Evolutionary conservation across 2,888 invertebrate genomes (phyloP), one percentile per base, ranked within the genome.

Genomic region (Eumacrocentrus americanus): DNA sequence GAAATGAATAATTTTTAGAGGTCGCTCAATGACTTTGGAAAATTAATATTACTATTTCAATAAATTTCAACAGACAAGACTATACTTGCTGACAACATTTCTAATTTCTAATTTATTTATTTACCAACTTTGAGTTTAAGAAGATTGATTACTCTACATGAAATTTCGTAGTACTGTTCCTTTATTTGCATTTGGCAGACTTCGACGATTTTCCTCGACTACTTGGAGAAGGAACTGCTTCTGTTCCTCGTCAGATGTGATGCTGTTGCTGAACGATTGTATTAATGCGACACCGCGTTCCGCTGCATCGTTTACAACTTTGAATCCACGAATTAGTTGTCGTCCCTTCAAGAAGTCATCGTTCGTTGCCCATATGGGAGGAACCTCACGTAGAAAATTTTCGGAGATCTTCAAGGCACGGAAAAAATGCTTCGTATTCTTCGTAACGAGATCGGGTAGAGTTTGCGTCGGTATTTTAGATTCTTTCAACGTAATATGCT

Each of bases 281-380:
- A 51, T 51, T 12, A 51, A 20, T 5, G 51, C 20, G 38, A 51
- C 29, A 11, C 50, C 37, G 11, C 50, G 9, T 35, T 37, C 50
- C 1, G 50, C 50, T 5, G 22, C 20, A 11, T 46, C 46, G 23
- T 46, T 46, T 4, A 46, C 46, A 9, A 46, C 46, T 22, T 46
- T 18, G 20, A 37, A 12, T 4, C 11, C 22, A 7, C 38, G 7
- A 20, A 51, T 22, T 20, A 51, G 20, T 4, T 51, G 37, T 11
- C 37, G 3, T 12, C 37, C 18, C 22, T 51, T n/a, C 3, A 38
- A 38, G 34, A 38, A 38, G 38, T 2, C n/a, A 22, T 35, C 14
- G 14, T 50, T 16, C 18, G 35, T 35, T 50, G 34, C 35, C 35
- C 50, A 50, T 2, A 12, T 9, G 18, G 35, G 16, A 14, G 35